Conservation (phyloP, 2,113 vertebrate genomes). For the Apeltes quadracus region DNA sequence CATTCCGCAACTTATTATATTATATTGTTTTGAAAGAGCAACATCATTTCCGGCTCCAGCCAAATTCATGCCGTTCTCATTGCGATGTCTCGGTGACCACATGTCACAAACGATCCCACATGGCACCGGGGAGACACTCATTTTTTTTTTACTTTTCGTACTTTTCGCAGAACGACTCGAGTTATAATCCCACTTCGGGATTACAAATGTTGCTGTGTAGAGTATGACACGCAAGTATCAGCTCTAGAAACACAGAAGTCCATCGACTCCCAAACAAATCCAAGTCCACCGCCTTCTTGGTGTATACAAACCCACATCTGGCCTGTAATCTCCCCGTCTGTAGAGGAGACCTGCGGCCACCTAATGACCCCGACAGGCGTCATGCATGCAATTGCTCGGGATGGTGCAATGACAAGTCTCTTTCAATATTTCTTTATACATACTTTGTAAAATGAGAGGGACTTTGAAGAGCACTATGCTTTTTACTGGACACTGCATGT, state of each 20-base stretch:
- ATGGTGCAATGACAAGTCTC: slow-evolving; percentile 69
- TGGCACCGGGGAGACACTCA: slow-evolving; percentile 17
- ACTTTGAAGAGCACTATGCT: slow-evolving; percentile 20
- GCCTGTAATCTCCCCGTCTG: slow-evolving; percentile 79
- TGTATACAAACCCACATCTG: slow-evolving; percentile 71
- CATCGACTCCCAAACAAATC: slow-evolving; percentile 73
- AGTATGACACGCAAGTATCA: slow-evolving; percentile 62
- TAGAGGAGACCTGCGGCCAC: slow-evolving; percentile 73
- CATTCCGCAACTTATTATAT: slow-evolving; percentile 18
- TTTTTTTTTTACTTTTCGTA: slow-evolving; percentile 1
- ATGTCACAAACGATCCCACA: slow-evolving; percentile 52
- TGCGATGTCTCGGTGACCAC: slow-evolving; percentile 49
- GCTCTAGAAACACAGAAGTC: slow-evolving; percentile 62
- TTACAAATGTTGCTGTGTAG: slow-evolving; percentile 26
- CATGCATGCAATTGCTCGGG: slow-evolving; percentile 67
- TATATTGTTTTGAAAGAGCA: slow-evolving; percentile 14
- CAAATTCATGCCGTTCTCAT: slow-evolving; percentile 12
- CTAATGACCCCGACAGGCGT: slow-evolving; percentile 78
- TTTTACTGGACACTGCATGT: slow-evolving; percentile 35
- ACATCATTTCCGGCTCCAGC: slow-evolving; percentile 25
- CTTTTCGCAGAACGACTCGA: slow-evolving; percentile 31
- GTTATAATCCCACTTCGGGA: slow-evolving; percentile 36
- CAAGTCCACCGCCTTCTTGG: slow-evolving; percentile 64
- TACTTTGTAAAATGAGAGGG: slow-evolving; percentile 68
- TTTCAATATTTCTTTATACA: slow-evolving; percentile 68